Percentiles rank a stretch among this genome's conserved stretches.
These are phyloP conservation scores for Poeciliopsis retropinna DNA, from an alignment of 2,113 vertebrate genomes.

Conservation along the genomic window DNA sequence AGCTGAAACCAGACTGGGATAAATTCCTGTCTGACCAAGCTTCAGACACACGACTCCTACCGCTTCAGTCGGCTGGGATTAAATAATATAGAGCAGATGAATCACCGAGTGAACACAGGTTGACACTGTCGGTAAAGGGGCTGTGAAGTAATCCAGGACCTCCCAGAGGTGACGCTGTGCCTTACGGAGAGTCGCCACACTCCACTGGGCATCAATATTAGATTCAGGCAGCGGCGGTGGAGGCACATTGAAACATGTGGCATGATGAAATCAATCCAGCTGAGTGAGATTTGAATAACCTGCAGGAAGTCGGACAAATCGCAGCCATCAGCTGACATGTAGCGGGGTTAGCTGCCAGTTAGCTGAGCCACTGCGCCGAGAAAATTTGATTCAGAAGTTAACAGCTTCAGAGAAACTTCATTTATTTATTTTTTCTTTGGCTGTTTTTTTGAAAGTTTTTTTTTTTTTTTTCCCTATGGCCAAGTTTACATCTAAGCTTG, in stretches of 20 bases:
- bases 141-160: slow-evolving; percentile 28
- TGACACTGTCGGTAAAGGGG: slow-evolving; percentile 13
- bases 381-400: neutral
- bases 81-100: slow-evolving; percentile 33
- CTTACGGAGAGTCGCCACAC: neutral
- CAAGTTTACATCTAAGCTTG: neutral
- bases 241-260: slow-evolving; percentile 15
- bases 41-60: slow-evolving; percentile 15
- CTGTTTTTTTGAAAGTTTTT: neutral
- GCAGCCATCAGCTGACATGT: neutral
- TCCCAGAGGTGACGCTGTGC: slow-evolving; percentile 22
- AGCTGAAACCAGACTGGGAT: neutral
- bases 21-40: slow-evolving; percentile 1
- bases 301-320: neutral
- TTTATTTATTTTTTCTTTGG: neutral
- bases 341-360: neutral
- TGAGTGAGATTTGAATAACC: slow-evolving; percentile 16
- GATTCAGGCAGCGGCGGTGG: neutral
- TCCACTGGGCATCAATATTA: slow-evolving; percentile 11
- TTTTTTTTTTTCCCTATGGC: neutral
- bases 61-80: slow-evolving; percentile 7
- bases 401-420: neutral
- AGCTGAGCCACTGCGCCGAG: neutral
- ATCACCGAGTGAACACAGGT: slow-evolving; percentile 39
- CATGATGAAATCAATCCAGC: slow-evolving; percentile 13